Base-by-base conservation (phyloP, 2,888 invertebrate species). In the Catocala nupta region DNA sequence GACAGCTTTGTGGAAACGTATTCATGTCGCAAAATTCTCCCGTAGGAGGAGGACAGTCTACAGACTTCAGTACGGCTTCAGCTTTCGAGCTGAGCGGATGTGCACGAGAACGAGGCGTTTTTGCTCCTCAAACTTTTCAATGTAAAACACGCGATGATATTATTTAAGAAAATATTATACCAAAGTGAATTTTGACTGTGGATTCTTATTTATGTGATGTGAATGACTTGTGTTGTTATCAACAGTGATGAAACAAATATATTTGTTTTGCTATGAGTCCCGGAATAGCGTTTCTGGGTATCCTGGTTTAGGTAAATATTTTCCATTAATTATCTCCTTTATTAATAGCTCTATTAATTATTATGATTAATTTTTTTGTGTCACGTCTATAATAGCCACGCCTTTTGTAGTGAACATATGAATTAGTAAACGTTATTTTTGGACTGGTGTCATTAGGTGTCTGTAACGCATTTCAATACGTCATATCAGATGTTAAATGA, bases 61-160 rank as follows among this genome's bases (percentile, higher is more conserved):
- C 11, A 55, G 39, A 64, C 77, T 86, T 88, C 90, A 91, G 92
- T 91, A 78, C 69, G 77, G 89, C 86, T 86, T 87, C 84, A 87
- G 90, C 90, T 71, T 72, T 85, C 79, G 77, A 66, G 86, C 87
- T 84, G 89, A 75, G 80, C 85, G 80, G 84, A 81, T 80, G 90
- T 83, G 70, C 45, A 45, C 48, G 44, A 56, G 16, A 69, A 66
- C 62, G 75, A 76, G 82, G 85, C 87, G 85, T 83, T 86, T 87
- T 89, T 78, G 71, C 76, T 75, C 71, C 71, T 71, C 74, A 84
- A 90, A 92, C 87, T 90, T 92, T 88, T 63, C 56, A 68, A 68
- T 59, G 59, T 34, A 65, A 70, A 49, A 59, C 63, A 68, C 77
- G 77, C 70, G 74, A 74, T 65, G 57, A 63, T 55, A 55, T 66